Base-by-base conservation (phyloP, 2,888 invertebrate genomes). In the Hyposoter didymator region DNA sequence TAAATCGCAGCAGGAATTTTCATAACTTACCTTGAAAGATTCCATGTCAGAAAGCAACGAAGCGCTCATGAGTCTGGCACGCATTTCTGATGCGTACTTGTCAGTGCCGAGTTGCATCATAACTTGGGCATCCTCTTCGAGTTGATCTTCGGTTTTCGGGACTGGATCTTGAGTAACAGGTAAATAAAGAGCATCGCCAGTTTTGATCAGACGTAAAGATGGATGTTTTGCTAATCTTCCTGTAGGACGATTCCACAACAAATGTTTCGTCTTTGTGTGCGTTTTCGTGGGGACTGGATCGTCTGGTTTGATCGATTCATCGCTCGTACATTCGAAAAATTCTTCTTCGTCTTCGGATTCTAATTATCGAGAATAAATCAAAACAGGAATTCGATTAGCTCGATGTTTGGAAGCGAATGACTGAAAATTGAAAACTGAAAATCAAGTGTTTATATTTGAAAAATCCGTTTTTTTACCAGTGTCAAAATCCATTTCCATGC, bases 1-100 rank as follows among this genome's bases (percentile, higher is more conserved):
- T n/a, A 39, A 12, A 28, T 17, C 19, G 55, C n/a, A 14, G 19
- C n/a, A 45, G 66, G 22, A 19, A 35, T 14, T 10, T 19, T 47
- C 1, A 17, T 52, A 67, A 78, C 52, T 39, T 88, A 95, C 99
- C 95, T 99, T 99, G 94, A 99, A 99, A 0, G 99, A 98, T 93
- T 99, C 98, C 99, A 99, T 99, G 92, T 99, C 99, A 0, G 99
- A 99, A 1, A 98, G 95, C 17, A 99, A 95, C 0, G 98, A 98
- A 0, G 99, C 98, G 93, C 98, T 97, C 97, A 99, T 99, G 95
- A 99, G 97, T 92, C 97, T 96, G 0, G 99, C 98, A 81, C 99
- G 95, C 87, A 98, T 95, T 92, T 98, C 97, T 12, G 97, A 96
- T 12, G 97, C 97, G 90, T 97, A 96, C 12, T 97, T 96, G 90